These are phyloP conservation scores for Drosophila dives DNA, from an alignment of 2,888 invertebrate species.

Conservation along the genomic window DNA sequence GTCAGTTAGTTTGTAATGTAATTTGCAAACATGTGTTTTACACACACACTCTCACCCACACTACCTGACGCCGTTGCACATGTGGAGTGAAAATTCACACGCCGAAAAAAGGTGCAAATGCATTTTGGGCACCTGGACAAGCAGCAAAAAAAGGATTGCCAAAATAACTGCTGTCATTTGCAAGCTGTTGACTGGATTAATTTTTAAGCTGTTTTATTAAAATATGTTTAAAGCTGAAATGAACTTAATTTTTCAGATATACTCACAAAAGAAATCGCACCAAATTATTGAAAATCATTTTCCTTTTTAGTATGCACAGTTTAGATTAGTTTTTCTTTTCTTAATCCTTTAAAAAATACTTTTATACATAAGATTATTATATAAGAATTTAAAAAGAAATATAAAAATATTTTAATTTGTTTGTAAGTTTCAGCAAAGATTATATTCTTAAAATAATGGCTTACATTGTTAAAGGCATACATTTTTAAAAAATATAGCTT, in stretches of 20 bases:
- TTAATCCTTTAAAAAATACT: not conserved
- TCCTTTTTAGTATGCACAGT: not conserved
- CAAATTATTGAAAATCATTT: not conserved
- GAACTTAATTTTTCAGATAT: not conserved
- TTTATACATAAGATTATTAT: not conserved
- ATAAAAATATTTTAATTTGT: not conserved
- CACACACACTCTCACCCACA: slow-evolving; percentile 21
- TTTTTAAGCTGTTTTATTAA: not conserved
- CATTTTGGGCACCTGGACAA: slow-evolving; percentile 63
- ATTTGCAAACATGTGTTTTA: slow-evolving; percentile 74
- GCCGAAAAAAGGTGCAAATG: slow-evolving; percentile 53
- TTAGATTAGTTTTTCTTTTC: not conserved
- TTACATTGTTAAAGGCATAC: not conserved
- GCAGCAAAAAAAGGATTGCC: slow-evolving; percentile 10
- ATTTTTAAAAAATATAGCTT: not conserved
- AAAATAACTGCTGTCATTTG: not conserved
- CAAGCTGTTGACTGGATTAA: not conserved
- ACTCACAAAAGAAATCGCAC: not conserved
- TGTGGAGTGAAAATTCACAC: slow-evolving; percentile 42
- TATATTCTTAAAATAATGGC: accelerated
- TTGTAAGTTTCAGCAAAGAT: not conserved
- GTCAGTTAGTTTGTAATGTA: slow-evolving; percentile 72
- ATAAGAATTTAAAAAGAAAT: not conserved
- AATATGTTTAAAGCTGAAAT: not conserved
- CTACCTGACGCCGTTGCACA: slow-evolving; percentile 19